phyloP scores from a whole-genome alignment of 1,140 invertebrate genomes.

The Hycleus cichorii region DNA sequence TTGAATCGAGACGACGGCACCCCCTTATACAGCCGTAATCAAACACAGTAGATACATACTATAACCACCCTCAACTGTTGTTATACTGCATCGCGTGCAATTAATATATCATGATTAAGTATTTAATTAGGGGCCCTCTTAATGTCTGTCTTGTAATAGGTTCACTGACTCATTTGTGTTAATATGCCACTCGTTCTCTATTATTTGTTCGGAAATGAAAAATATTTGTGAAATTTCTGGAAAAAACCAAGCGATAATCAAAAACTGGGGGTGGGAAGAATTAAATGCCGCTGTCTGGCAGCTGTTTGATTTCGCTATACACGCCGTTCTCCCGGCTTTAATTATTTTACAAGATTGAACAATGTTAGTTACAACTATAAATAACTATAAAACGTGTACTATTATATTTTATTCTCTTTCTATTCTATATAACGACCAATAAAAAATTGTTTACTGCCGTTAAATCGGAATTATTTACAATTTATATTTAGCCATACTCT shows the following conservation, averaged over 20 bases:
- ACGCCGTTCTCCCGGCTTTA: neutral
- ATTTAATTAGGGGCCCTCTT: constrained; percentile 36
- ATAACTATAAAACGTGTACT: constrained; percentile 2
- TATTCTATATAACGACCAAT: no score
- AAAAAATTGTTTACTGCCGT: constrained; percentile 12
- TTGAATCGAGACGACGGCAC: no score
- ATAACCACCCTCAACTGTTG: no score
- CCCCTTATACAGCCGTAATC: no score
- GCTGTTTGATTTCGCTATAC: neutral
- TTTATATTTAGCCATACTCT: neutral
- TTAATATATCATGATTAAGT: constrained; percentile 42
- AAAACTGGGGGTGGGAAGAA: no score
- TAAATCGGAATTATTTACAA: constrained; percentile 5
- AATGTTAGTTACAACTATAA: neutral
- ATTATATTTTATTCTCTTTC: no score
- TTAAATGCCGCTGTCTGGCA: constrained; percentile 9
- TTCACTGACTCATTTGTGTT: constrained; percentile 32
- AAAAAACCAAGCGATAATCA: no score
- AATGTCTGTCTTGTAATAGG: constrained; percentile 26
- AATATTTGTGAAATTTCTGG: no score
- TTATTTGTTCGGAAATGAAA: constrained; percentile 16
- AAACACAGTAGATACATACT: no score
- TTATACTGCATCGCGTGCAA: constrained; percentile 36
- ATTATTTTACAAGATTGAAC: constrained; percentile 3
- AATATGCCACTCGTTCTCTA: constrained; percentile 6